Percentiles rank a stretch among this genome's conserved stretches.
phyloP scores from a whole-genome alignment of 2,888 invertebrate genomes.

The Tuberolachnus salignus region DNA sequence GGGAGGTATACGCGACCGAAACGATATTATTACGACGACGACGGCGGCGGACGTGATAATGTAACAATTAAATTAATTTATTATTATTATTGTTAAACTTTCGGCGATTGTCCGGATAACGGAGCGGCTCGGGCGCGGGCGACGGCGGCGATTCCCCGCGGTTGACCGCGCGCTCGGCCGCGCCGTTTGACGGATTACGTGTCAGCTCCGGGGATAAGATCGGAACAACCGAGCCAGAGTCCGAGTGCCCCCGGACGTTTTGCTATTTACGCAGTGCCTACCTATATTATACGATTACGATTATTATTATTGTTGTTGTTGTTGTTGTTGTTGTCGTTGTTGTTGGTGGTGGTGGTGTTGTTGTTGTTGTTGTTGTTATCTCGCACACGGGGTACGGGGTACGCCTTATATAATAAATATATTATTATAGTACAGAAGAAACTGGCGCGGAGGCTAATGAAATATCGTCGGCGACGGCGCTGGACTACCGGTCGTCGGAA shows the following conservation, averaged over 20 bases:
- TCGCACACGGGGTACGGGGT: background rate
- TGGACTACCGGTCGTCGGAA: constrained; percentile 55
- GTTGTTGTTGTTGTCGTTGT: constrained; percentile 32
- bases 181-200: constrained; percentile 51
- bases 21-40: too few relatives aligned
- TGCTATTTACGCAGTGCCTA: background rate
- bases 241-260: constrained; percentile 29
- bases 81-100: too few relatives aligned
- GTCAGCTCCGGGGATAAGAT: constrained; percentile 48
- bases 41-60: too few relatives aligned
- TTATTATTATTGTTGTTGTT: too few relatives aligned
- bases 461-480: constrained; percentile 49
- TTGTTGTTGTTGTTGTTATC: constrained; percentile 37
- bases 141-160: too few relatives aligned
- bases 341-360: background rate
- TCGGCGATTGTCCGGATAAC: too few relatives aligned
- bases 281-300: too few relatives aligned
- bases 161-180: background rate
- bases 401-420: background rate
- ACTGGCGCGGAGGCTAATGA: constrained; percentile 36
- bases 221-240: constrained; percentile 11
- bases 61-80: too few relatives aligned
- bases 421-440: background rate
- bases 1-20: too few relatives aligned
- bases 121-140: too few relatives aligned